Evolutionary conservation across 2,113 vertebrate species (phyloP).

Genomic region (Cettia cetti): DNA sequence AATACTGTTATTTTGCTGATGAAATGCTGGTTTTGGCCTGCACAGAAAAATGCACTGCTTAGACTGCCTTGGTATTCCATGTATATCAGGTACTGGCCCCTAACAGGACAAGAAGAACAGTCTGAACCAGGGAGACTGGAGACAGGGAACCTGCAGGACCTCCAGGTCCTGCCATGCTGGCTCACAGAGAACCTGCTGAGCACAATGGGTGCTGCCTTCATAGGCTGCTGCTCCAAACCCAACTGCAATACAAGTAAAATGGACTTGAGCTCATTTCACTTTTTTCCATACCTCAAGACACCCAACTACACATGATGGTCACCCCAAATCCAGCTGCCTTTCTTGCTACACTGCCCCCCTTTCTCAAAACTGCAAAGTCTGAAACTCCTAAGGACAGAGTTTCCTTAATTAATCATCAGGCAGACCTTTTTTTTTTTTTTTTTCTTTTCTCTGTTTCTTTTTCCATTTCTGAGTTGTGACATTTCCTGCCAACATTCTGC

Average conservation of each 20-base stretch:
- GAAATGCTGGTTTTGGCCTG: background rate
- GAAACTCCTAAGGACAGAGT: background rate
- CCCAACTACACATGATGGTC: background rate
- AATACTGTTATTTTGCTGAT: background rate
- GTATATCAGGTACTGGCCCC: background rate
- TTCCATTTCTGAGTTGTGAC: background rate
- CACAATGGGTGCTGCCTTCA: background rate
- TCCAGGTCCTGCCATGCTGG: background rate
- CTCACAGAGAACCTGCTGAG: background rate
- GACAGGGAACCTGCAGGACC: background rate
- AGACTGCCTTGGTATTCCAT: background rate
- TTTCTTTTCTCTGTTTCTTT: background rate
- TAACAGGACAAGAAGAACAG: background rate
- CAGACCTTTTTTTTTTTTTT: background rate
- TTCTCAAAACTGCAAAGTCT: background rate
- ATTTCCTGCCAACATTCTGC: constrained; percentile 14
- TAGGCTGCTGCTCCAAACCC: background rate
- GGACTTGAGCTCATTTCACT: background rate
- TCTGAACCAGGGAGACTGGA: background rate
- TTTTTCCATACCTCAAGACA: background rate
- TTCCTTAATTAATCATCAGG: background rate
- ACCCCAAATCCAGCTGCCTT: background rate
- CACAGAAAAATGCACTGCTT: background rate
- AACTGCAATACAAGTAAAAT: background rate
- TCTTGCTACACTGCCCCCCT: background rate